Evolutionary conservation across 2,797 vertebrate species (phyloP), one percentile per base, ranked within the genome.

Genomic region (Cottoperca gobio): DNA sequence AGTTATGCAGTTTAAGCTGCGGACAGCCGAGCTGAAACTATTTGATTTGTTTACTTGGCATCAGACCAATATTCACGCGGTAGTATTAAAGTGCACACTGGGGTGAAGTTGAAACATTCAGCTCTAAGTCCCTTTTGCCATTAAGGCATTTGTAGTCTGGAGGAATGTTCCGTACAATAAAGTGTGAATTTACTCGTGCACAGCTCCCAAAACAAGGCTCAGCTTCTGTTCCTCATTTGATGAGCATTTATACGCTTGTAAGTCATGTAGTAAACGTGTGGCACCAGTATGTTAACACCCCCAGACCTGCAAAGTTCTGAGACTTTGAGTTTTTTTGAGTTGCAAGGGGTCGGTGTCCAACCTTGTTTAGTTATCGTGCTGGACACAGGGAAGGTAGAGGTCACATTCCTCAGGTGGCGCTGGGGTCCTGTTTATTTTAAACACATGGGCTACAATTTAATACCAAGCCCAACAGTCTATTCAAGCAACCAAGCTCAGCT

Each of bases 381-480:
- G 87, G 87, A 91, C 87, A 78, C 72, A 66, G 73, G 10, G 16
- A 77, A 77, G 62, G 77, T 73, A 82, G 76, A 88, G 93, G 93
- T 95, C 91, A 92, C 92, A 94, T 95, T 95, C 93, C 88, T 91
- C 65, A 70, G 65, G 79, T 87, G 87, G 55, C 78, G 49, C 31
- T n/a, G 73, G 77, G 74, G 71, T 90, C 85, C 80, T n/a, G 67
- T 80, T 86, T 85, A 93, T 91, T 93, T 81, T 73, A 89, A 94
- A 93, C 92, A 89, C 78, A 88, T 87, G 87, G 74, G 42, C 55
- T 8, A 45, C 8, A 42, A 31, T 82, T 76, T 48, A 61, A 64
- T 8, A 7, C 49, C 1, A 19, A 63, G 48, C 21, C 52, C 8
- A 55, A 17, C 12, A 59, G 19, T 46, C 54, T 78, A 64, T 82